Percentiles rank a stretch among this genome's conserved stretches.
Evolutionary conservation across 2,113 vertebrate genomes (phyloP).

Genomic region (Chloropsis hardwickii): DNA sequence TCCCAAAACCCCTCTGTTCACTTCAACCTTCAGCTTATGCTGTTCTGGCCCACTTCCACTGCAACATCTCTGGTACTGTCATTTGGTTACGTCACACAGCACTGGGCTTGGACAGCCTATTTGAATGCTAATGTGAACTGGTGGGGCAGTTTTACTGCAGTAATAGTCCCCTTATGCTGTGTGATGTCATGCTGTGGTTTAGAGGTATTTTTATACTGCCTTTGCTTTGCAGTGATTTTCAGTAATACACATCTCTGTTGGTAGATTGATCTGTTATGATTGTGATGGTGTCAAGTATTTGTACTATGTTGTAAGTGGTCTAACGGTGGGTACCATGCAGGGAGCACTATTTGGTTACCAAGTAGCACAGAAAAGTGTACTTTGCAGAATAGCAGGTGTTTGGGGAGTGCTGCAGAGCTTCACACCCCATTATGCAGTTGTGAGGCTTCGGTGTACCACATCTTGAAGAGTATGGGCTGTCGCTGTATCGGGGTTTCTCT

Average conservation of each 20-base stretch:
- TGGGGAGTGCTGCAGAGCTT: neutral
- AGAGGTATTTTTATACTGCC: neutral
- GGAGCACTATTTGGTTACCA: too few species aligned
- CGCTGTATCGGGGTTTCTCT: accelerated
- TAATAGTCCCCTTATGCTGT: neutral
- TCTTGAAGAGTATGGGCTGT: neutral
- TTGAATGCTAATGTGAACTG: neutral
- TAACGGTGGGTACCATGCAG: too few species aligned
- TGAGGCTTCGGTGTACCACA: accelerated
- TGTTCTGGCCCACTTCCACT: neutral
- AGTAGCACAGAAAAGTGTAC: neutral
- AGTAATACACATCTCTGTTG: neutral
- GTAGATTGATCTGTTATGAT: neutral
- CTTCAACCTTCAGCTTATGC: neutral
- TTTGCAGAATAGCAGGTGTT: neutral
- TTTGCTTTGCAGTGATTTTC: neutral
- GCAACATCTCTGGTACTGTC: neutral
- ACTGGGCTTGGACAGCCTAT: neutral
- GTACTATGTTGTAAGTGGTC: neutral
- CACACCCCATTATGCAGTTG: neutral
- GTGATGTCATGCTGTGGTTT: neutral
- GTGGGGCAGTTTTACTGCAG: neutral
- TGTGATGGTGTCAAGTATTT: neutral
- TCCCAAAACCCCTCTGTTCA: neutral
- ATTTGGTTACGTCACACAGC: neutral